These are phyloP conservation scores for Zaprionus camerounensis DNA, from an alignment of 1,140 invertebrate genomes.

Conservation along the genomic window DNA sequence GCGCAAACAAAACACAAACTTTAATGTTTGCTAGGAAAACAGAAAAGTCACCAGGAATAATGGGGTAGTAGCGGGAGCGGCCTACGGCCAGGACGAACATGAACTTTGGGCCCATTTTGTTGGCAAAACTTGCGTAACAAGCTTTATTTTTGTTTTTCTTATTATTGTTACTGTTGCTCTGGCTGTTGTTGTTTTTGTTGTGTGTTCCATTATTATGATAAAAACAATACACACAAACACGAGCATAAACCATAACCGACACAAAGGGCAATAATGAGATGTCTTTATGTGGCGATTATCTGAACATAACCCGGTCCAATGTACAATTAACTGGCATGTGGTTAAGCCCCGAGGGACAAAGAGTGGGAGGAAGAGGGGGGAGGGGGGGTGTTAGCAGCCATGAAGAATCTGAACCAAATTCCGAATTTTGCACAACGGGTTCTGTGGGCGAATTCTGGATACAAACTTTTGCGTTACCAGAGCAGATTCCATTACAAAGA, in stretches of 20 bases:
- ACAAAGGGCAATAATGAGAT: slow-evolving; percentile 69
- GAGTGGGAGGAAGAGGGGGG: not conserved
- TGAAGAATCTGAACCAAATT: slow-evolving; percentile 1
- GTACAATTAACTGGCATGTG: slow-evolving; percentile 69
- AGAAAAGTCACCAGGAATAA: slow-evolving; percentile 8
- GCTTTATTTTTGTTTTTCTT: slow-evolving; percentile 17
- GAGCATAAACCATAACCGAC: slow-evolving; percentile 42
- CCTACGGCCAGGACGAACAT: slow-evolving; percentile 23
- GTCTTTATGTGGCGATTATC: slow-evolving; percentile 80
- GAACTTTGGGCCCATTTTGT: slow-evolving; percentile 24
- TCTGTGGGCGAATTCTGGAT: slow-evolving; percentile 6
- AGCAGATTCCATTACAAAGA: not conserved
- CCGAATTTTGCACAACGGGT: slow-evolving; percentile 1
- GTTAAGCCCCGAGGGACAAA: slow-evolving; percentile 13
- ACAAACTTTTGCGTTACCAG: not conserved
- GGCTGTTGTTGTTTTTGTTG: slow-evolving; percentile 9
- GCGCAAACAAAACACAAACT: slow-evolving; percentile 60
- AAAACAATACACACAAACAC: slow-evolving; percentile 42
- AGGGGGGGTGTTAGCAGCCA: not conserved
- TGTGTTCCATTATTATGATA: slow-evolving; percentile 41
- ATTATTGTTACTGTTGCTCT: slow-evolving; percentile 31
- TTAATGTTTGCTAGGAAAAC: slow-evolving; percentile 79
- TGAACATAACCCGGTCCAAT: slow-evolving; percentile 65
- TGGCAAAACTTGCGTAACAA: slow-evolving; percentile 38
- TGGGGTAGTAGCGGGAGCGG: not conserved